Conservation (phyloP, 2,113 vertebrate species). For the Dryoscopus gambensis region DNA sequence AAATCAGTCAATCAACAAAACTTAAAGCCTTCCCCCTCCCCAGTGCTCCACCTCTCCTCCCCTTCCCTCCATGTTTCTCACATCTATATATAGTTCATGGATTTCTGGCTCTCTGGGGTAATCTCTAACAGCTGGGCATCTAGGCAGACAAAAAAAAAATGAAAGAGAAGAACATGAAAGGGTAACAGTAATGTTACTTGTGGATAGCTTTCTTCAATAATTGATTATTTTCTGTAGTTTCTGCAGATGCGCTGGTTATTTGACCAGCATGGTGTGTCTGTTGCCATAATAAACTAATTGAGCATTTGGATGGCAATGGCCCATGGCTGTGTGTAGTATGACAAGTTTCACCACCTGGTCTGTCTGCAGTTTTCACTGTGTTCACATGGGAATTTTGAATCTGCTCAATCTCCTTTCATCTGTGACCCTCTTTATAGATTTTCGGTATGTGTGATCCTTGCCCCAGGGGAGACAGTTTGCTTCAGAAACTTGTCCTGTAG, state of each 20-base stretch:
- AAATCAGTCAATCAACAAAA: not conserved
- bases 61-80: not conserved
- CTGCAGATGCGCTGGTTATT: slow-evolving; percentile 39
- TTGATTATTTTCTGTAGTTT: slow-evolving; percentile 66
- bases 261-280: slow-evolving; percentile 48
- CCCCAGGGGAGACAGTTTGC: slow-evolving; percentile 55
- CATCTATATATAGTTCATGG: not conserved
- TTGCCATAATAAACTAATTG: slow-evolving; percentile 71
- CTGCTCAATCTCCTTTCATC: slow-evolving; percentile 58
- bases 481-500: slow-evolving; percentile 57
- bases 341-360: not conserved
- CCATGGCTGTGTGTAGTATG: not conserved
- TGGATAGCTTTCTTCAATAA: slow-evolving; percentile 66
- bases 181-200: slow-evolving; percentile 9
- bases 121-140: not conserved
- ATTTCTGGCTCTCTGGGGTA: not conserved
- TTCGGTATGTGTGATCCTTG: slow-evolving; percentile 46
- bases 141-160: not conserved
- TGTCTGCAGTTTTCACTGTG: not conserved
- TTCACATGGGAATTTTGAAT: slow-evolving; percentile 41
- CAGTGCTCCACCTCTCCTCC: rapidly evolving
- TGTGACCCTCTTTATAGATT: slow-evolving; percentile 69
- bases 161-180: not conserved
- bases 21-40: rapidly evolving
- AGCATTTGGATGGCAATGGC: slow-evolving; percentile 42